Conservation (phyloP, 2,113 vertebrate genomes). For the Synodontis membranacea region DNA sequence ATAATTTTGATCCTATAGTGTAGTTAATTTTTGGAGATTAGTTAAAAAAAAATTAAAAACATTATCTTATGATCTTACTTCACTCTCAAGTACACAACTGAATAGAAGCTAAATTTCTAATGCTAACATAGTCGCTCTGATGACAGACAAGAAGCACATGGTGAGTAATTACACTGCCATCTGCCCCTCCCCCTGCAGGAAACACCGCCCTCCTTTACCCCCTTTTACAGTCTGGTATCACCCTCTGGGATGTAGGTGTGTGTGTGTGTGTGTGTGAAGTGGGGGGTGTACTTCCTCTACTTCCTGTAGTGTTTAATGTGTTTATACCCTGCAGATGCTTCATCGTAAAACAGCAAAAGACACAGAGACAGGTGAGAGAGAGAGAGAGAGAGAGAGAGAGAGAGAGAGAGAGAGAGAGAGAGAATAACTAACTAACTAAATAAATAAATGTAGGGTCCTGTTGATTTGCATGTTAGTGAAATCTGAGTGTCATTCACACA, state of each 20-base stretch:
- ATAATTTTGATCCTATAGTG: background rate
- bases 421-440: background rate
- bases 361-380: background rate
- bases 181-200: background rate
- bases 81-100: background rate
- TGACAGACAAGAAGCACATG: background rate
- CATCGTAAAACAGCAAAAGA: conserved; percentile 2
- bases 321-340: background rate
- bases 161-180: background rate
- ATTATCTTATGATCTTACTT: background rate
- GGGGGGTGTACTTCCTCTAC: background rate
- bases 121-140: background rate
- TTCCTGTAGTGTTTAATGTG: conserved; percentile 12
- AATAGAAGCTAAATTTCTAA: background rate
- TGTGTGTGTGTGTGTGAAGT: background rate
- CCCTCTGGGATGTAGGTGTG: background rate
- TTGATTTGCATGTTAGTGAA: too few species aligned
- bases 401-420: background rate
- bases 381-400: background rate
- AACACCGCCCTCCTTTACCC: background rate
- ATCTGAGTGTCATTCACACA: too few species aligned
- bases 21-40: background rate
- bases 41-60: background rate
- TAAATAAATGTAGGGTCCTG: too few species aligned
- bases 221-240: background rate